Conservation (phyloP, 2,113 vertebrate species). For the Cynopterus brachyotis region DNA sequence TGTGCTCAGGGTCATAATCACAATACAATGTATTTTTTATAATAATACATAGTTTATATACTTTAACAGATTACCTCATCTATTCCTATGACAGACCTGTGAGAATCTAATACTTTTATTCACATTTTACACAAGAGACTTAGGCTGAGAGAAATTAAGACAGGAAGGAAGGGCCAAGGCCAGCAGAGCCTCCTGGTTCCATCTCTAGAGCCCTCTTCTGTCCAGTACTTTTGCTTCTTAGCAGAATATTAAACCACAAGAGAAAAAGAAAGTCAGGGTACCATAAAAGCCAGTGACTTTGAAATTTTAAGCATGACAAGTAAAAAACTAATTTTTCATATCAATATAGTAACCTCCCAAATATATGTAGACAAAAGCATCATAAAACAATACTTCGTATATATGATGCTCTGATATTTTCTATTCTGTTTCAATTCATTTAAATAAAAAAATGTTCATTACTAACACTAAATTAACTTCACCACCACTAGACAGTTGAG, state of each 20-base stretch:
- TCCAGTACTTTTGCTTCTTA: background rate
- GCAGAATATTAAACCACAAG: background rate
- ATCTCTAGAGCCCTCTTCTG: background rate
- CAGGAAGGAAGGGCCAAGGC: background rate
- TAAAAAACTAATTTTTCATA: background rate
- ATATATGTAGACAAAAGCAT: background rate
- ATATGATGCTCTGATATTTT: background rate
- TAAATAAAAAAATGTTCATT: background rate
- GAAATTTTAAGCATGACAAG: background rate
- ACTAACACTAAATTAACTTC: background rate
- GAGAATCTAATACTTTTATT: background rate
- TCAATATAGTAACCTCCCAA: background rate
- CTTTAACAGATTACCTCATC: background rate
- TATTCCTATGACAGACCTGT: background rate
- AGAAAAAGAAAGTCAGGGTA: background rate
- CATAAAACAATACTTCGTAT: background rate
- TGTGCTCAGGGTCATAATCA: background rate
- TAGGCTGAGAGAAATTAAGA: background rate
- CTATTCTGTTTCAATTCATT: background rate
- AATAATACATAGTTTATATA: background rate
- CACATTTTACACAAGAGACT: background rate
- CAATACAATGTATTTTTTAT: background rate
- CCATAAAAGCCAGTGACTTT: background rate
- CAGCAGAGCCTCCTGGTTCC: background rate
- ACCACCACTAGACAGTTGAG: background rate